phyloP scores from a whole-genome alignment of 2,113 vertebrate species.

The Oryzias curvinotus region DNA sequence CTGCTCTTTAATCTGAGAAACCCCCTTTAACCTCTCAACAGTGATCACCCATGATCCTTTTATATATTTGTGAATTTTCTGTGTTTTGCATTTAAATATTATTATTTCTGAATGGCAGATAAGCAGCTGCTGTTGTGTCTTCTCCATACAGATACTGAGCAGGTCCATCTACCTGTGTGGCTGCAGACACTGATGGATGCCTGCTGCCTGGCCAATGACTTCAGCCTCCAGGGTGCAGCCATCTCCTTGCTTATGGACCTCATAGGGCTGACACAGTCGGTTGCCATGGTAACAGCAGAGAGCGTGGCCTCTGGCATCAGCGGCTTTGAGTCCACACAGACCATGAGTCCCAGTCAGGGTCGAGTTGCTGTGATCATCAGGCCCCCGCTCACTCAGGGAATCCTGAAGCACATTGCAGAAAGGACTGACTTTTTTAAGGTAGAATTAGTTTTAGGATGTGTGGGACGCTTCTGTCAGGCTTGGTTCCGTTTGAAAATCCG shows the following conservation, averaged over 20 bases:
- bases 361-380: conserved; percentile 96
- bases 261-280: conserved; percentile 91
- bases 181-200: conserved; percentile 94
- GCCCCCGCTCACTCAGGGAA: conserved; percentile 93
- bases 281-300: conserved; percentile 91
- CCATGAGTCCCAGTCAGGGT: conserved; percentile 94
- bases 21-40: no score
- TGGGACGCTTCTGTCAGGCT: neutral
- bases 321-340: conserved; percentile 81
- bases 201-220: conserved; percentile 86
- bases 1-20: neutral
- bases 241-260: conserved; percentile 97
- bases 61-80: neutral
- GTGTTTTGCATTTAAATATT: neutral
- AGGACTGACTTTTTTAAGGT: conserved; percentile 98
- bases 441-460: neutral
- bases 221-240: conserved; percentile 87
- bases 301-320: conserved; percentile 71
- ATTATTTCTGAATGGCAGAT: neutral
- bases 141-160: conserved; percentile 81
- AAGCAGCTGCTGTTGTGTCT: neutral
- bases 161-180: conserved; percentile 86
- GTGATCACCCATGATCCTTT: no score
- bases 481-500: neutral
- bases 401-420: conserved; percentile 91